Percentiles rank a stretch among this genome's conserved stretches.
Conservation (phyloP, 2,797 vertebrate genomes). For the Pyrocephalus nanus region DNA sequence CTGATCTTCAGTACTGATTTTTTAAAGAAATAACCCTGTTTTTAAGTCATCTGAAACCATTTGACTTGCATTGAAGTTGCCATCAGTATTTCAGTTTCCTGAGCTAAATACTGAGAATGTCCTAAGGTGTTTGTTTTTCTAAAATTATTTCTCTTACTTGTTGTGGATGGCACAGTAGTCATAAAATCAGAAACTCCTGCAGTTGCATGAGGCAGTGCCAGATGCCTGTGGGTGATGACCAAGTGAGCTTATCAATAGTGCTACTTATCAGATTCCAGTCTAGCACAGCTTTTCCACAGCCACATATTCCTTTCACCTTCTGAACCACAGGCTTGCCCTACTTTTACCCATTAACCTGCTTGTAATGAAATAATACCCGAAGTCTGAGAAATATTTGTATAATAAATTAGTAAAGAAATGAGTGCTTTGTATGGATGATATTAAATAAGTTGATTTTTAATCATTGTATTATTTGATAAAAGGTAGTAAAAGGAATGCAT, state of each 20-base stretch:
- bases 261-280: background rate
- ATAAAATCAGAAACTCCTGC: background rate
- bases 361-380: background rate
- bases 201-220: background rate
- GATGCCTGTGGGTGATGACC: background rate
- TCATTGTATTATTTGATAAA: background rate
- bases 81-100: background rate
- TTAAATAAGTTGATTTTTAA: background rate
- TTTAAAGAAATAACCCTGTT: background rate
- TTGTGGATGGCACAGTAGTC: background rate
- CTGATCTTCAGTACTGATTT: background rate
- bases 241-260: background rate
- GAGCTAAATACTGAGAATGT: background rate
- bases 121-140: background rate
- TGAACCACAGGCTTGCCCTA: background rate
- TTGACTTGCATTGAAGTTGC: background rate
- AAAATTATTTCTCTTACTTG: background rate
- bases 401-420: background rate
- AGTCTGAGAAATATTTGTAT: background rate
- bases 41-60: background rate
- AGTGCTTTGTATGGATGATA: background rate
- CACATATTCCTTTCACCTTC: background rate
- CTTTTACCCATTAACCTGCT: background rate
- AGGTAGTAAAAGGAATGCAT: background rate
- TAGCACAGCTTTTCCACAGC: background rate